A percentile compares a stretch with the other conserved stretches of the same genome.
Evolutionary conservation across 2,888 invertebrate genomes (phyloP).

Genomic region (Drosophila putrida): DNA sequence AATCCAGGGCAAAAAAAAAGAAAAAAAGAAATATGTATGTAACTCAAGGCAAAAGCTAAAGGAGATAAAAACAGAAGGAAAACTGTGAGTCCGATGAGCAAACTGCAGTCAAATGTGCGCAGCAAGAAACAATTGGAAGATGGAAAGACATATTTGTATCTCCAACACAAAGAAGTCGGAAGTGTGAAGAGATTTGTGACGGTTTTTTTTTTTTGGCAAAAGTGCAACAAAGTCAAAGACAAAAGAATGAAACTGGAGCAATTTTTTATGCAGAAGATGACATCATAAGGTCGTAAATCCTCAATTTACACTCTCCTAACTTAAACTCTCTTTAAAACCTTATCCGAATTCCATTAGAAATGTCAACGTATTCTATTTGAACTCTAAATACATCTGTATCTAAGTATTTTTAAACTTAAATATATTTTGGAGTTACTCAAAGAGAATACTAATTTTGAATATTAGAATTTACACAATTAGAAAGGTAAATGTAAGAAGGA

Average conservation of each 20-base stretch:
- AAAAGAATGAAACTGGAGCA: slow-evolving; percentile 58
- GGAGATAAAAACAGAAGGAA: slow-evolving; percentile 8
- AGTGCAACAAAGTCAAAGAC: slow-evolving; percentile 52
- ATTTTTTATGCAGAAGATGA: slow-evolving; percentile 23
- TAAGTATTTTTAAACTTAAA: no score
- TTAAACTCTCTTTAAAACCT: no score
- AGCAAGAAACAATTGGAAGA: slow-evolving; percentile 32
- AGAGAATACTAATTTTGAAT: no score
- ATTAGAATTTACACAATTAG: no score
- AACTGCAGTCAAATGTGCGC: slow-evolving; percentile 45
- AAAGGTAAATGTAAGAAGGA: no score
- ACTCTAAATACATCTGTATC: no score
- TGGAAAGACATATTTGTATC: slow-evolving; percentile 7
- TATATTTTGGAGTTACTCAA: no score
- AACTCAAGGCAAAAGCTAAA: slow-evolving; percentile 14
- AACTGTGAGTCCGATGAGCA: slow-evolving; percentile 25
- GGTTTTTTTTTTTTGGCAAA: slow-evolving; percentile 46
- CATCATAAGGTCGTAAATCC: slow-evolving; percentile 29
- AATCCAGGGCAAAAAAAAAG: slow-evolving; percentile 65
- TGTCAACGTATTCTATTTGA: no score
- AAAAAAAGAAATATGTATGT: slow-evolving; percentile 15
- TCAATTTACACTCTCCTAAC: no score
- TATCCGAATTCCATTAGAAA: no score
- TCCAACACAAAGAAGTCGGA: slow-evolving; percentile 39
- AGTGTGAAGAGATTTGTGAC: slow-evolving; percentile 48